Percentiles rank a stretch among this genome's conserved stretches.
These are phyloP conservation scores for Grus americana DNA, from an alignment of 2,113 vertebrate species.

Conservation along the genomic window DNA sequence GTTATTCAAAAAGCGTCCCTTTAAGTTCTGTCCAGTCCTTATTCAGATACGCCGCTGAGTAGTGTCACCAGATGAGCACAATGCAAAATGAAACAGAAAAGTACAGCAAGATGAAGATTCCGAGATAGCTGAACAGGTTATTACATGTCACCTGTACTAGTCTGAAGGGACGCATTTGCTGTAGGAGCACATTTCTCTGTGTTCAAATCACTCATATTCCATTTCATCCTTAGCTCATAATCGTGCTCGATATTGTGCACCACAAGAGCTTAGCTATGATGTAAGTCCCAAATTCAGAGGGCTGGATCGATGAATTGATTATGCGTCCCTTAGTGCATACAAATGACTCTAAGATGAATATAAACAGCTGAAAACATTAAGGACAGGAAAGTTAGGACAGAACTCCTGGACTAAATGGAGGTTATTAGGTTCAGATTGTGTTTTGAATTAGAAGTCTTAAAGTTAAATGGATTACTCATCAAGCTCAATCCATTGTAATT, in stretches of 20 bases:
- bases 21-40: not conserved
- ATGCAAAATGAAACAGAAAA: not conserved
- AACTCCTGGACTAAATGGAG: not conserved
- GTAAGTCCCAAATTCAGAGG: not conserved
- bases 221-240: not conserved
- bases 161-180: not conserved
- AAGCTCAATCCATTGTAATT: not conserved
- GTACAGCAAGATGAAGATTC: not conserved
- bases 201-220: not conserved
- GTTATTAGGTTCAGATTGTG: not conserved
- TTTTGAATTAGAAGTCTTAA: not conserved
- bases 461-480: constrained; percentile 1
- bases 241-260: not conserved
- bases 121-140: not conserved
- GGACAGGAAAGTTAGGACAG: not conserved
- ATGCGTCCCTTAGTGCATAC: not conserved
- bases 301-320: not conserved
- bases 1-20: not conserved
- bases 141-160: not conserved
- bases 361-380: not conserved
- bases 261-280: not conserved
- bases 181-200: not conserved
- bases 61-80: not conserved
- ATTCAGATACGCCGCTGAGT: not conserved
- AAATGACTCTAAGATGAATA: not conserved